phyloP scores from a whole-genome alignment of 2,888 invertebrate species.

The Nomada flava region DNA sequence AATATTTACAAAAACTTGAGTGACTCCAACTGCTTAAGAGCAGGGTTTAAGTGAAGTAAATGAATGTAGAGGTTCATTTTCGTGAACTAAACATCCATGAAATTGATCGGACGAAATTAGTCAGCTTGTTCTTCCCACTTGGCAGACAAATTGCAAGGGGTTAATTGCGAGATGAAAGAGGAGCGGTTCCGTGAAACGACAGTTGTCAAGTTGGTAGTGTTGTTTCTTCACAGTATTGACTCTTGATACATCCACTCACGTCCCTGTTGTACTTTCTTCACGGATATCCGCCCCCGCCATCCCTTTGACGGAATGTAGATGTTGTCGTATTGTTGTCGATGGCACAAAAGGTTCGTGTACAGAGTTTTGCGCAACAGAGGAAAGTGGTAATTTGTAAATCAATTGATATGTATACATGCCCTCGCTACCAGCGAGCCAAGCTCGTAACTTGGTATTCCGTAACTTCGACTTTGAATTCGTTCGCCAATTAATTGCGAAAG shows the following conservation, averaged over 20 bases:
- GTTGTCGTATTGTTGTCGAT: background rate
- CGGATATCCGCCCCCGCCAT: background rate
- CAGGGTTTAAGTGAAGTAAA: too few species aligned
- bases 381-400: background rate
- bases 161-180: background rate
- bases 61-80: background rate
- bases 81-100: constrained; percentile 11
- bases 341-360: constrained; percentile 20
- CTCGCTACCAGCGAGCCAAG: constrained; percentile 20
- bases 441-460: background rate
- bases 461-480: background rate
- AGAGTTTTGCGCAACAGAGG: background rate
- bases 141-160: background rate
- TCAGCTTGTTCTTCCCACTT: background rate
- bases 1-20: too few species aligned
- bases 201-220: background rate
- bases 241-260: background rate
- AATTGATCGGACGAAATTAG: constrained; percentile 21
- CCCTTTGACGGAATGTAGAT: background rate
- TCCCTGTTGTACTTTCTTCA: background rate
- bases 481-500: background rate
- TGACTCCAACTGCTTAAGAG: too few species aligned
- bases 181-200: constrained; percentile 13
- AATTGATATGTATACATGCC: constrained; percentile 14
- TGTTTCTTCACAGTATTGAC: background rate